Evolutionary conservation across 2,113 vertebrate genomes (phyloP), one percentile per base, ranked within the genome.

Genomic region (Nyctereutes procyonoides): DNA sequence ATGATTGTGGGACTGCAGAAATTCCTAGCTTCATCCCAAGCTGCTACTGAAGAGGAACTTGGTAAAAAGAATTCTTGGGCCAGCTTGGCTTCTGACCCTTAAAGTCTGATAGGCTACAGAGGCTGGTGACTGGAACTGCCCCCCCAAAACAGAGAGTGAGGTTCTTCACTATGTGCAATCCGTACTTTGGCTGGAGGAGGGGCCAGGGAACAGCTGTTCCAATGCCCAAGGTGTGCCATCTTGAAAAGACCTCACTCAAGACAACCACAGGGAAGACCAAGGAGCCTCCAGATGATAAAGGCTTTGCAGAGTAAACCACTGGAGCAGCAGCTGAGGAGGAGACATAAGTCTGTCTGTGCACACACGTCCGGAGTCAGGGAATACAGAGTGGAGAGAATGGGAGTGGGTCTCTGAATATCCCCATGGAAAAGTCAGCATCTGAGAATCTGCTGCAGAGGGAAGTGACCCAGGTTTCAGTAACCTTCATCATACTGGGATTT

Each of bases 1-100:
- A 38, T 88, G 71, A 89, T 85, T 86, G 28, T 69, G 65, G 80
- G 90, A n/a, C 60, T 48, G 9, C 74, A 84, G 60, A 81, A 88
- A 38, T 76, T 53, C 14, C 11, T 24, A 58, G 24, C 56, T 76
- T 76, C 12, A 14, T 71, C 58, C 30, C 26, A 30, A 92, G 83
- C 32, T 32, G 32, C 69, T 80, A 10, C 19, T 55, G 22, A 87
- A 65, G 55, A 93, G 24, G 19, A 89, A 85, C 3, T 56, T 51
- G 63, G 26, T 86, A 48, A 17, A 90, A 82, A 80, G n/a, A 80
- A 62, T 67, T 43, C 11, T 43, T 67, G 56, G n/a, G 43, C 32
- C 8, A 90, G 2, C 1, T 35, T 88, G n/a, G 63, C 28, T 69
- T 35, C 17, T 6, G 11, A 53, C 51, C 43, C 16, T 17, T n/a